phyloP scores from a whole-genome alignment of 2,888 invertebrate genomes.

The Anticlea derivata region DNA sequence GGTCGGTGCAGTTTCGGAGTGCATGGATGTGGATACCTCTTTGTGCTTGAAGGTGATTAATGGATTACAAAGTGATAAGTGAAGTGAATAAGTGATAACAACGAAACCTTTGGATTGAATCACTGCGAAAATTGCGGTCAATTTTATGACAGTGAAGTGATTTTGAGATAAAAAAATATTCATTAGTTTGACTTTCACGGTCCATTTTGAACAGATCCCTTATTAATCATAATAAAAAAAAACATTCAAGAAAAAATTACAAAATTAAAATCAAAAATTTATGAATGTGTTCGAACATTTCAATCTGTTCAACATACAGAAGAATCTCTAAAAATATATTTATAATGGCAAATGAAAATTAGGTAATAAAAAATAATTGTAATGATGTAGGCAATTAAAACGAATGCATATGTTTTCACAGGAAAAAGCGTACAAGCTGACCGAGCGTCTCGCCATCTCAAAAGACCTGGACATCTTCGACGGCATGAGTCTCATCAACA shows the following conservation, averaged over 20 bases:
- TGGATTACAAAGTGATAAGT: slow-evolving; percentile 49
- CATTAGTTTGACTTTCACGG: not conserved
- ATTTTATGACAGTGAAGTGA: slow-evolving; percentile 5
- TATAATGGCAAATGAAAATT: too few relatives aligned
- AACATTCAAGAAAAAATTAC: too few relatives aligned
- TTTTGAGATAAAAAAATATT: not conserved
- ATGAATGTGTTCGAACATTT: too few relatives aligned
- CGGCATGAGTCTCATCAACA: slow-evolving; percentile 79
- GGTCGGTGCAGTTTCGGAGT: slow-evolving; percentile 78
- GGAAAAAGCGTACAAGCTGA: slow-evolving; percentile 85
- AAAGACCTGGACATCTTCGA: slow-evolving; percentile 79
- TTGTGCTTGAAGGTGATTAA: slow-evolving; percentile 86
- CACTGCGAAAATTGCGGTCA: slow-evolving; percentile 1
- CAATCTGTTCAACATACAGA: too few relatives aligned
- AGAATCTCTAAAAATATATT: too few relatives aligned
- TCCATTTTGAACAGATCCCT: not conserved
- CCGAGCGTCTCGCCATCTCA: slow-evolving; percentile 82
- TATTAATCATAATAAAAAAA: not conserved
- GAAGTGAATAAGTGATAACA: slow-evolving; percentile 40
- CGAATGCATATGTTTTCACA: slow-evolving; percentile 50
- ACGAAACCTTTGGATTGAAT: not conserved
- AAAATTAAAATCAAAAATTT: too few relatives aligned
- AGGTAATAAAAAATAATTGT: too few relatives aligned
- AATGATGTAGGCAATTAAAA: too few relatives aligned
- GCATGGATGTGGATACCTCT: slow-evolving; percentile 83